Evolutionary conservation across 2,797 vertebrate species (phyloP), one percentile per base, ranked within the genome.

Genomic region (Onychomys arenicola): DNA sequence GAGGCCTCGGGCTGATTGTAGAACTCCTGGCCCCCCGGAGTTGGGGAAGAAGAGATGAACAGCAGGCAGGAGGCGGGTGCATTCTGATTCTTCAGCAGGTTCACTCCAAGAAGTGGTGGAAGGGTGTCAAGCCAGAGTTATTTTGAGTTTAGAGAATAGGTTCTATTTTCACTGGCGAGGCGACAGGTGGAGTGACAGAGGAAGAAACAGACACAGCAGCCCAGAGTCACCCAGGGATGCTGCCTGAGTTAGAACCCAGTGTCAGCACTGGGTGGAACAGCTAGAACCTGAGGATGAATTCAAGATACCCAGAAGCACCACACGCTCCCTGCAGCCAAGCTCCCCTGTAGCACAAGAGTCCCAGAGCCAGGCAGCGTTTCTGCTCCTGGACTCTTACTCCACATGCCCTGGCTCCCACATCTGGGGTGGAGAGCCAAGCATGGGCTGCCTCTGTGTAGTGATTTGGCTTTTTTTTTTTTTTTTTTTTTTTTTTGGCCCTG

Each of bases 161-260:
- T 77, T 97, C 71, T 81, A 6, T 80, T 73, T 94, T 82, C 52
- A 77, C 34, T 32, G 77, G 69, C 75, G 61, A 57, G 34, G 90
- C 87, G 83, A 73, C 32, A 40, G 83, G 73, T 21, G 43, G 88
- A 37, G 34, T 32, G 67, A 81, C 59, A 37, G 71, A 76, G 76
- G 57, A 83, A 11, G 57, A 55, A 81, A 71, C 29, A 59, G 63
- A 37, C 59, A 69, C 52, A 69, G 69, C 37, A 32, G 23, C 37
- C 25, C 5, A 25, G 76, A 76, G 29, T 32, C 67, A 52, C 57
- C 32, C 29, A 19, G 25, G 43, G 83, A 86, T 52, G 61, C 78
- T 34, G n/a, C 46, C 82, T 46, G n/a, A 37, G 67, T 86, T 52
- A 73, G 67, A 34, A 29, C 29, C 0, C 0, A 17, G 86, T 34